phyloP scores from a whole-genome alignment of 2,113 vertebrate species.

The Glareola pratincola region DNA sequence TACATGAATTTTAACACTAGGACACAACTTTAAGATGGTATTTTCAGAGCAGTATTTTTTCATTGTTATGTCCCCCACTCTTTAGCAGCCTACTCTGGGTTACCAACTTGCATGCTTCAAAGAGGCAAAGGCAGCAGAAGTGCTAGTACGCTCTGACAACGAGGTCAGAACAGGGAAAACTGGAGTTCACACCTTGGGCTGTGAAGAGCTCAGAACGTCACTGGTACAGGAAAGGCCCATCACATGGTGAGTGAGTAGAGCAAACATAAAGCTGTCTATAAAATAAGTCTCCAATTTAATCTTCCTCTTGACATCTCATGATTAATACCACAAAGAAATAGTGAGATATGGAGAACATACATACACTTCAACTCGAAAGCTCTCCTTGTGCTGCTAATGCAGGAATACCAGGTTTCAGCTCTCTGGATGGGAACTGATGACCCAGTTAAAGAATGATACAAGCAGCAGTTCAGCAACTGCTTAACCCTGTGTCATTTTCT shows the following conservation, averaged over 20 bases:
- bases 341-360: neutral
- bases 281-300: neutral
- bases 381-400: neutral
- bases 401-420: neutral
- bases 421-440: neutral
- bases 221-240: neutral
- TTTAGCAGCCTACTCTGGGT: neutral
- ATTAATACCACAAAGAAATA: neutral
- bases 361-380: neutral
- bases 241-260: neutral
- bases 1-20: slow-evolving; percentile 14
- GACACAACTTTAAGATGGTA: neutral
- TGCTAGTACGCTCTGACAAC: neutral
- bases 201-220: neutral
- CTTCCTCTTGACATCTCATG: neutral
- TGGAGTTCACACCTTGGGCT: neutral
- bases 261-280: neutral
- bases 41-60: neutral
- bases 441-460: neutral
- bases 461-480: neutral
- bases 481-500: neutral
- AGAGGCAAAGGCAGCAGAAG: slow-evolving; percentile 3
- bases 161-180: neutral
- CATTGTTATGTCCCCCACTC: neutral
- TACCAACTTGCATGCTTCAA: neutral